Evolutionary conservation across 1,140 invertebrate genomes (phyloP), one percentile per base, ranked within the genome.

Genomic region (Lordiphosa collinella): DNA sequence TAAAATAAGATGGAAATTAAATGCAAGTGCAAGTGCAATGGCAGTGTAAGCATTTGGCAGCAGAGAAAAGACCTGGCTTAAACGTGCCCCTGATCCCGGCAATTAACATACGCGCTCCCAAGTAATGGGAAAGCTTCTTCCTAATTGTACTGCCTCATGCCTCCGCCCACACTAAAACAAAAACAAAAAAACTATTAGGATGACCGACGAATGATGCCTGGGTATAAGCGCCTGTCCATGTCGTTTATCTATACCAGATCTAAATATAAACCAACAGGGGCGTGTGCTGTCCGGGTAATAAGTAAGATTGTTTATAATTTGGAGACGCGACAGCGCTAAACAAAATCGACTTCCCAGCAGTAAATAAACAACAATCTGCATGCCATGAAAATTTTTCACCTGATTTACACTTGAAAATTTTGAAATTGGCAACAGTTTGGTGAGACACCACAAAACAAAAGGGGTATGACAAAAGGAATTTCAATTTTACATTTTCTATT

Each of bases 291-390:
- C 49, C 38, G 59, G 56, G 53, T 50, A 34, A 50, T 66, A 41
- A 50, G 18, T 46, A 52, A 57, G 44, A 55, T 76, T 75, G 72
- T 71, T 75, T 78, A 78, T 63, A 65, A 71, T 71, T 61, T 60
- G 18, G 41, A 37, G 56, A 61, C 44, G 75, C 75, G 75, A 82
- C 75, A 82, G 70, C 70, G 63, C 57, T 64, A 73, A 73, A 79
- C 68, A 79, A 65, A 50, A 67, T 46, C 63, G 11, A 55, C 41
- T 51, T 48, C 56, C 44, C 41, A 50, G 54, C 29, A 43, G 52
- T 25, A 62, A 68, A 61, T 79, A 79, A 79, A 79, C 69, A 80
- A 65, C 43, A 32, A 31, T 44, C 51, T 41, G 12, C 46, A 58
- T 48, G 49, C 56, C 14, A 54, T 32, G 52, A 55, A 66, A 66